Conservation (phyloP, 1,140 invertebrate species). For the Globodera ellingtonae region DNA sequence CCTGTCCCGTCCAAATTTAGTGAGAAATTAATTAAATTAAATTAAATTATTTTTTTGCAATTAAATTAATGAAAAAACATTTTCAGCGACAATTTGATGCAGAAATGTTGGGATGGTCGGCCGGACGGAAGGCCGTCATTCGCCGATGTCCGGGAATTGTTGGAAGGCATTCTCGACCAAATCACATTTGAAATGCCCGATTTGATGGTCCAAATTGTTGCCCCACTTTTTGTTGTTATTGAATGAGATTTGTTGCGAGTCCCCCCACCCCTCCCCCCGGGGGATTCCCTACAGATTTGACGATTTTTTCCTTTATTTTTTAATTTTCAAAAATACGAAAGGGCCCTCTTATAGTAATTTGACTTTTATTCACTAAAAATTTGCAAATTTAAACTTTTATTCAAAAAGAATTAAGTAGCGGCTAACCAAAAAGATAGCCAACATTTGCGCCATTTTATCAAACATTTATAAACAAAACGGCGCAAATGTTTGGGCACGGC, state of each 20-base stretch:
- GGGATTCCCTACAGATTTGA: too few species aligned
- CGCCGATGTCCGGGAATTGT: conserved; percentile 15
- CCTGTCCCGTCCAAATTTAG: conserved; percentile 69
- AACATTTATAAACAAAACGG: not conserved
- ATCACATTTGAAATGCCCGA: not conserved
- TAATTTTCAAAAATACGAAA: too few species aligned
- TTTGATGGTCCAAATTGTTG: not conserved
- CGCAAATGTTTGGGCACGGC: too few species aligned
- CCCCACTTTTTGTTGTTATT: not conserved
- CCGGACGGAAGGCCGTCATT: conserved; percentile 29
- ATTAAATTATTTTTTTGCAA: not conserved
- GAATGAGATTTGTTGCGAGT: too few species aligned
- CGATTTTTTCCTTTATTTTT: too few species aligned
- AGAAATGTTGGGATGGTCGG: conserved; percentile 33
- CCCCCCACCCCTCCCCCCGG: too few species aligned
- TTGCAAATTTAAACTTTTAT: too few species aligned
- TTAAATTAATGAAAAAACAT: conserved; percentile 1
- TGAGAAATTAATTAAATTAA: not conserved
- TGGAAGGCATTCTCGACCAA: not conserved
- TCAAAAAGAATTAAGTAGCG: not conserved
- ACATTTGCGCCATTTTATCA: too few species aligned
- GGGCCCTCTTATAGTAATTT: too few species aligned
- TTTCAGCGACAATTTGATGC: conserved; percentile 29
- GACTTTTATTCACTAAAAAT: too few species aligned
- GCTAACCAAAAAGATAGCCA: not conserved